Conservation (phyloP, 2,113 vertebrate species). For the Xiphias gladius region DNA sequence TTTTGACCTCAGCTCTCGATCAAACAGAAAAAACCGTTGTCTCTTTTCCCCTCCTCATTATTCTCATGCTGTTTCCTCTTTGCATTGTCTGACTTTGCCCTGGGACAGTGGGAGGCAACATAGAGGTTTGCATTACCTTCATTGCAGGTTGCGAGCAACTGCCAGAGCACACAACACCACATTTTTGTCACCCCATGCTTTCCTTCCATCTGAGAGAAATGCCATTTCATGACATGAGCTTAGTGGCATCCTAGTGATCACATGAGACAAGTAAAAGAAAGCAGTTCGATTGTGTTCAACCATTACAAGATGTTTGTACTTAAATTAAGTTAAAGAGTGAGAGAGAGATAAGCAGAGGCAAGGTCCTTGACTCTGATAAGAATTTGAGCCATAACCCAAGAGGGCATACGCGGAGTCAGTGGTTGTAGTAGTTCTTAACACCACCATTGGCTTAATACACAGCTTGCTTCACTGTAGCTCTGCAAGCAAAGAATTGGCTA, state of each 20-base stretch:
- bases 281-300: not conserved
- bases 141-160: constrained; percentile 27
- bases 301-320: not conserved
- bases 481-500: constrained; percentile 9
- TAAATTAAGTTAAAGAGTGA: constrained; percentile 10
- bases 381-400: constrained; percentile 5
- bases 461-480: not conserved
- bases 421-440: not conserved
- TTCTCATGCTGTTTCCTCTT: constrained; percentile 18
- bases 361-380: not conserved
- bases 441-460: not conserved
- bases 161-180: not conserved
- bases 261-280: not conserved
- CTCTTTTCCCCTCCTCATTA: constrained; percentile 36
- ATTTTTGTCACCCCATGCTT: constrained; percentile 2
- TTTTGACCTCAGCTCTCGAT: constrained; percentile 49
- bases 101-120: not conserved
- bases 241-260: not conserved
- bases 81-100: not conserved
- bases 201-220: constrained; percentile 29
- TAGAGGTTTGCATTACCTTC: constrained; percentile 36
- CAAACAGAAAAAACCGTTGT: constrained; percentile 5
- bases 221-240: constrained; percentile 16
- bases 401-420: not conserved
- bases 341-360: not conserved